These are phyloP conservation scores for Acrocephalus arundinaceus DNA, from an alignment of 2,113 vertebrate species.

Conservation along the genomic window DNA sequence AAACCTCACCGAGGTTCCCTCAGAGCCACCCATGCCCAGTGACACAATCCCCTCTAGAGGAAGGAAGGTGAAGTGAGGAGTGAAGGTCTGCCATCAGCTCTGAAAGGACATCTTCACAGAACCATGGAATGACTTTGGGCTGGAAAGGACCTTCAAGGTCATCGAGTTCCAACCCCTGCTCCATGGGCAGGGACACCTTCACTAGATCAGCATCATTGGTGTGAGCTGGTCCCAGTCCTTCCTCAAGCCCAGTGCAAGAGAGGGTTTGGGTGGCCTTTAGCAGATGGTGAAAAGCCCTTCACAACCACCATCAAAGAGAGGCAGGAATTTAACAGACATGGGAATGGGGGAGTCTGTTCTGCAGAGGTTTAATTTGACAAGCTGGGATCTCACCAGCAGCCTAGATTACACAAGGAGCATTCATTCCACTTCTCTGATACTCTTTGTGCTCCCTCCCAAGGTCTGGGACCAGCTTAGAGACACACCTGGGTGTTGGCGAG, in stretches of 20 bases:
- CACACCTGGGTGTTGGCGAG: neutral
- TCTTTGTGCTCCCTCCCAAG: neutral
- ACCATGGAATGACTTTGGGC: no score
- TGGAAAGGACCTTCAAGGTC: neutral
- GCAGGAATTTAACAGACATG: neutral
- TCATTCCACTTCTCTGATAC: neutral
- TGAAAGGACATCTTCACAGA: neutral
- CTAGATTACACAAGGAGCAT: neutral
- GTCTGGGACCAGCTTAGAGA: neutral
- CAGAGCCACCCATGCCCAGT: neutral
- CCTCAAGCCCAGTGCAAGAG: neutral
- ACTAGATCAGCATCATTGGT: neutral
- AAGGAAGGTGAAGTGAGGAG: neutral
- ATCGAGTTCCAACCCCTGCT: neutral
- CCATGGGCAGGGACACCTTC: neutral
- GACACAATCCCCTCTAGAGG: constrained; percentile 37
- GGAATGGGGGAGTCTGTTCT: neutral
- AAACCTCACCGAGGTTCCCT: accelerated
- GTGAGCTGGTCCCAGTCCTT: neutral
- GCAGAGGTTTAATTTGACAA: neutral
- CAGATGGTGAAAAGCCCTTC: neutral
- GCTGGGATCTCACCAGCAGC: neutral
- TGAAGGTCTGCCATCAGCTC: neutral
- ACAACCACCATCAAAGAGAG: neutral
- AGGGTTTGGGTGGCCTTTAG: neutral